Conservation (phyloP, 2,888 invertebrate genomes). For the Lutraria lutraria region DNA sequence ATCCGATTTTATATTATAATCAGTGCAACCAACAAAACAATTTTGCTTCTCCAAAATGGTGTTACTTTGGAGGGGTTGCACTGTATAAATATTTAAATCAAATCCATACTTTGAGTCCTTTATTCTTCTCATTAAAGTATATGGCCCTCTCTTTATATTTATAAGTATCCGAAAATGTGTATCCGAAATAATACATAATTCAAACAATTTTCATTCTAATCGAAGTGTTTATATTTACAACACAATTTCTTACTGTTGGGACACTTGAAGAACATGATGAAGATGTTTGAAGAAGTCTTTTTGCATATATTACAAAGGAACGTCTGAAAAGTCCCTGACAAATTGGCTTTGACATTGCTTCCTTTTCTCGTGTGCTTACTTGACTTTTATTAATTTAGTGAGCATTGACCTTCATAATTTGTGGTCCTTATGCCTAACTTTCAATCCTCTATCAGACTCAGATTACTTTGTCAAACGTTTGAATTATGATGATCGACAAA, state of each 20-base stretch:
- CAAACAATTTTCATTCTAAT: not conserved
- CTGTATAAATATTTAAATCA: too few relatives aligned
- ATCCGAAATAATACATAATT: not conserved
- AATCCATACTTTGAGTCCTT: not conserved
- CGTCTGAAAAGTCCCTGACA: not conserved
- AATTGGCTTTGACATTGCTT: constrained; percentile 3
- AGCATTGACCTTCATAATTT: not conserved
- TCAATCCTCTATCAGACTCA: not conserved
- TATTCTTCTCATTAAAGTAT: not conserved
- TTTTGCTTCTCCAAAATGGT: too few relatives aligned
- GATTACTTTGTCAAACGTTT: not conserved
- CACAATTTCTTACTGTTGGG: not conserved
- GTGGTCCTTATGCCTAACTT: not conserved
- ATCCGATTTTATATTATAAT: too few relatives aligned
- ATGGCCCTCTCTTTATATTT: too few relatives aligned
- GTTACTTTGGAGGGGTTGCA: too few relatives aligned
- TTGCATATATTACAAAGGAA: not conserved
- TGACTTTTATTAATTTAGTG: too few relatives aligned
- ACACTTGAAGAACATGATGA: not conserved
- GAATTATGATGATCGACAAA: not conserved
- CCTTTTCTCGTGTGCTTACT: not conserved
- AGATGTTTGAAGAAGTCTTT: not conserved
- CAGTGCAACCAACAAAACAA: too few relatives aligned
- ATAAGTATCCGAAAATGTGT: not conserved
- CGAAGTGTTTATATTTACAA: not conserved